These are phyloP conservation scores for Porites lobata DNA, from an alignment of 92 coral and sea anemone species.

Conservation along the genomic window DNA sequence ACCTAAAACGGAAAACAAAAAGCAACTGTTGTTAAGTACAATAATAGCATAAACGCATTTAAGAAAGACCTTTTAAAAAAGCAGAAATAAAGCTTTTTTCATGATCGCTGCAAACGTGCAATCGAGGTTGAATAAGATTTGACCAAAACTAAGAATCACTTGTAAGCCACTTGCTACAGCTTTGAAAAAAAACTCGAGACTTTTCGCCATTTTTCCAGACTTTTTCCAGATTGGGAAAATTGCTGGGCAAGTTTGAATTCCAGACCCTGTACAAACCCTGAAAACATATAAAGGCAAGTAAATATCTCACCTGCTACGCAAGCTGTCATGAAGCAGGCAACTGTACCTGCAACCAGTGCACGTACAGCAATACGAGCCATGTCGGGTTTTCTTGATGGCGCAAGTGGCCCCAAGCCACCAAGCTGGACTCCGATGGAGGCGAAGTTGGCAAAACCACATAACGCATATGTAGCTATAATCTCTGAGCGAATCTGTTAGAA, in stretches of 20 bases:
- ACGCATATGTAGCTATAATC: conserved; percentile 89
- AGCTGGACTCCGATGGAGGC: conserved; percentile 85
- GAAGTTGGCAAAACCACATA: conserved; percentile 94
- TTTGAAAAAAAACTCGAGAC: too few relatives aligned
- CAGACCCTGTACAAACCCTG: too few relatives aligned
- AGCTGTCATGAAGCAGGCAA: conserved; percentile 98
- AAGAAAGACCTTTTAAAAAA: too few relatives aligned
- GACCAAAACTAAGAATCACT: too few relatives aligned
- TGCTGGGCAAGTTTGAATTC: too few relatives aligned
- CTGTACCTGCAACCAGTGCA: conserved; percentile 91
- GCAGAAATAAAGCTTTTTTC: too few relatives aligned
- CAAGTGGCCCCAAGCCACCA: conserved; percentile 92
- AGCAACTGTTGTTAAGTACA: not conserved
- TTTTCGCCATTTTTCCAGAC: too few relatives aligned
- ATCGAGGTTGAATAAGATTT: too few relatives aligned
- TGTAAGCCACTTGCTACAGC: too few relatives aligned
- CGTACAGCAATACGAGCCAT: conserved; percentile 92
- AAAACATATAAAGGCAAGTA: not conserved
- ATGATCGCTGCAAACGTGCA: too few relatives aligned
- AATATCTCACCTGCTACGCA: conserved; percentile 89
- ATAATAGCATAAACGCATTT: too few relatives aligned
- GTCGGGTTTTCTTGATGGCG: conserved; percentile 85
- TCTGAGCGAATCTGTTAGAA: conserved; percentile 80
- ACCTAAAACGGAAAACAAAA: not conserved
- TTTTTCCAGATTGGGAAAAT: too few relatives aligned